Conservation (phyloP, 2,797 vertebrate genomes). For the Macropodus opercularis region DNA sequence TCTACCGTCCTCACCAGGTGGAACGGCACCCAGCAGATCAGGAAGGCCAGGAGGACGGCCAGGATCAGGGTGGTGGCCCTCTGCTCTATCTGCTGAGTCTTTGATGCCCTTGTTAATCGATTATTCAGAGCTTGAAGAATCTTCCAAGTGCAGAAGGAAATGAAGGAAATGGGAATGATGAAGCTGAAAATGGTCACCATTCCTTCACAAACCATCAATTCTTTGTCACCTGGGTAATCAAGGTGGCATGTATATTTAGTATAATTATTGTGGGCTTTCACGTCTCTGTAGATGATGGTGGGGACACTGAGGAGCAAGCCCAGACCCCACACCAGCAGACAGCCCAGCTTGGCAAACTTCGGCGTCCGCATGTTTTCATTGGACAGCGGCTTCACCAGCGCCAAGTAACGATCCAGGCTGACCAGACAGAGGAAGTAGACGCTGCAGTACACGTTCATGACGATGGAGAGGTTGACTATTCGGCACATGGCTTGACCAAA, state of each 20-base stretch:
- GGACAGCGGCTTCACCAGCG: constrained; percentile 77
- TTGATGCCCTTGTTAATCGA: constrained; percentile 16
- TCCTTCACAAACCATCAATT: background rate
- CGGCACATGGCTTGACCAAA: constrained; percentile 77
- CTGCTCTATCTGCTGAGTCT: constrained; percentile 42
- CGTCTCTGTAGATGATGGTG: constrained; percentile 64
- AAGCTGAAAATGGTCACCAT: constrained; percentile 67
- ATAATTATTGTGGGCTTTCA: no score
- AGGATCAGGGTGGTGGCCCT: constrained; percentile 79
- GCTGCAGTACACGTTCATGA: constrained; percentile 82
- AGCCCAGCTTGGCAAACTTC: constrained; percentile 74
- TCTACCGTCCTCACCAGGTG: constrained; percentile 72
- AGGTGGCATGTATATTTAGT: constrained; percentile 67
- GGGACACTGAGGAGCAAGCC: constrained; percentile 77
- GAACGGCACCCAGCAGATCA: constrained; percentile 86
- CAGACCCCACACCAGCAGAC: constrained; percentile 77
- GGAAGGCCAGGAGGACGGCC: constrained; percentile 78
- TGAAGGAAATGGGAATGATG: constrained; percentile 76
- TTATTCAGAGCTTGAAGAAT: constrained; percentile 74
- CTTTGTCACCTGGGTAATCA: background rate
- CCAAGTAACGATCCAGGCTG: constrained; percentile 79
- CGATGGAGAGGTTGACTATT: constrained; percentile 61
- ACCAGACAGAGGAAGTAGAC: constrained; percentile 85
- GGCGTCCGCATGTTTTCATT: constrained; percentile 53
- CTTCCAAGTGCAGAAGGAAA: constrained; percentile 78